Base-by-base conservation (phyloP, 2,113 vertebrate species). In the Aphyosemion australe region DNA sequence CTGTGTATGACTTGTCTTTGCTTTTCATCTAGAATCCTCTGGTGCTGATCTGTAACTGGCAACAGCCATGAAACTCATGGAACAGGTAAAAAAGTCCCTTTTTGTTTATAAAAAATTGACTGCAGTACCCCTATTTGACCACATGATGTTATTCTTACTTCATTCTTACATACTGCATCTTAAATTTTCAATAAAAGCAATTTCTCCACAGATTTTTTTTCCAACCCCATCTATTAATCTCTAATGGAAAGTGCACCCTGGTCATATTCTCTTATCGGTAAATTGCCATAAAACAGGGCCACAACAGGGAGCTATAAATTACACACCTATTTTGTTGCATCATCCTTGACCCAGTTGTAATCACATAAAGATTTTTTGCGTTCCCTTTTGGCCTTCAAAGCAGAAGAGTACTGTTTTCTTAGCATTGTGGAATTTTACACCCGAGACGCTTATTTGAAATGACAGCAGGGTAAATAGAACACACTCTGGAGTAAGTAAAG, bases 191-290 rank as follows among this genome's bases (percentile, higher is more conserved):
- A 39, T 21, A 53, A 52, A 51, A n/a, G 14, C 14, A n/a, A 34
- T 78, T 61, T 49, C n/a, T 67, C 42, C 19, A 26, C 5, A 26
- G 26, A 12, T 0, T 65, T 47, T 34, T 19, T 50, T 37, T 60
- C 39, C 10, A 32, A 18, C 37, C 37, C 31, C 47, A 42, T 56
- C 43, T 10, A 8, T 31, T 39, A 18, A 47, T 5, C 41, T 42
- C 34, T 37, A 37, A 37, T 37, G 34, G 6, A 37, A 37, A 10
- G 34, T 37, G 34, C 34, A 34, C 21, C n/a, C 16, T 42, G 42
- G 15, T 0, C 2, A 1, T 16, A 15, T 32, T 43, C 1, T 0
- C 34, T 5, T 45, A 13, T 26, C 49, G 14, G 4, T 32, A 18
- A 19, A 12, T 66, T n/a, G 45, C 65, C 39, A n/a, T 37, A 42